Conservation (phyloP, 1,140 invertebrate species). For the Brachionus calyciflorus region DNA sequence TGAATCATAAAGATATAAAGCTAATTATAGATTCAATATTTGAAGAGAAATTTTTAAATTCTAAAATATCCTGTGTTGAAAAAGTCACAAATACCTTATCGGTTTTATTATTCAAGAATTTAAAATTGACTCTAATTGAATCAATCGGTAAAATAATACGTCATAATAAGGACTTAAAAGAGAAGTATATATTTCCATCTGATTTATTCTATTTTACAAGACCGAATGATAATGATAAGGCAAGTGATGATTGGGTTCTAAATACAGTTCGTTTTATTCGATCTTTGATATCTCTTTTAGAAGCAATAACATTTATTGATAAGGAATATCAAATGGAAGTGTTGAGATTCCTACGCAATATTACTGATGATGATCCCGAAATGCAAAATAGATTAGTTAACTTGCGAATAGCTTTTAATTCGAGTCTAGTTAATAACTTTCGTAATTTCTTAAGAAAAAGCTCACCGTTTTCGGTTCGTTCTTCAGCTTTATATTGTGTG, state of each 20-base stretch:
- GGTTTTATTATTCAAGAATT: not conserved
- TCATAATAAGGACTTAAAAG: slow-evolving; percentile 13
- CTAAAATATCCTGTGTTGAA: not conserved
- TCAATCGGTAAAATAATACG: slow-evolving; percentile 22
- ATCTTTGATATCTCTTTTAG: not conserved
- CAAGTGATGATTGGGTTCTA: not conserved
- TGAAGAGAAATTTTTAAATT: not conserved
- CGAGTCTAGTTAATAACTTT: not conserved
- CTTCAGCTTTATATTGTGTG: not conserved
- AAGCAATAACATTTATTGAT: slow-evolving; percentile 10
- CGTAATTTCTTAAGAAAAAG: slow-evolving; percentile 28
- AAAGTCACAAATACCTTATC: not conserved
- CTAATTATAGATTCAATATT: not conserved
- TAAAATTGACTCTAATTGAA: slow-evolving; percentile 35
- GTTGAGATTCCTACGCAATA: not conserved
- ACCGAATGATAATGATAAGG: not conserved
- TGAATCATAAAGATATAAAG: not conserved
- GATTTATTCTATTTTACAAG: not conserved
- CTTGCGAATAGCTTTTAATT: not conserved
- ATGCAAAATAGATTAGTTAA: slow-evolving; percentile 10
- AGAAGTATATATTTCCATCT: not conserved
- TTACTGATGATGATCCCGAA: slow-evolving; percentile 3
- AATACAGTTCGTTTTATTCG: slow-evolving; percentile 5
- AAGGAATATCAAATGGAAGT: slow-evolving; percentile 16
- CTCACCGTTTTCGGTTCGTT: not conserved